A percentile compares a stretch with the other conserved stretches of the same genome.
Evolutionary conservation across 2,797 vertebrate genomes (phyloP).

Genomic region (Poecilia velifera): DNA sequence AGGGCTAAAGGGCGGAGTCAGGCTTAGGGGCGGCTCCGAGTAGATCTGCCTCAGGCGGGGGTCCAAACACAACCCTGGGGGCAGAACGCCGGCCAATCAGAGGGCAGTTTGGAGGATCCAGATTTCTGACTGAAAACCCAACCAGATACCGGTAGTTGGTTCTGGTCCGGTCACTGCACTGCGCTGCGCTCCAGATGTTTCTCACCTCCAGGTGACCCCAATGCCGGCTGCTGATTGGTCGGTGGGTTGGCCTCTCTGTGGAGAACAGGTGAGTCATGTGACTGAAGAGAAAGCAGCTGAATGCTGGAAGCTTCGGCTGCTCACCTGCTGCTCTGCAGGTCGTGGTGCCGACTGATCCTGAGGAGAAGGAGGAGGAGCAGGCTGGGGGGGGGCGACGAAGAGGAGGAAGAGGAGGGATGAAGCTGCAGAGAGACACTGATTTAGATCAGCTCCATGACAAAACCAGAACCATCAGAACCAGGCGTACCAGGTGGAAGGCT

Average conservation of each 20-base stretch:
- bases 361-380: slow-evolving; percentile 54
- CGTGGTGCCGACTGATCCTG: slow-evolving; percentile 48
- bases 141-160: neutral
- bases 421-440: slow-evolving; percentile 78
- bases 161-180: neutral
- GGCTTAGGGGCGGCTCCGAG: slow-evolving; percentile 85
- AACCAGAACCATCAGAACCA: neutral
- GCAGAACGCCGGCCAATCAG: neutral
- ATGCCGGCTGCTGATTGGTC: slow-evolving; percentile 31
- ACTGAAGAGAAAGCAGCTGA: neutral
- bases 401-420: slow-evolving; percentile 72
- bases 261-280: slow-evolving; percentile 12
- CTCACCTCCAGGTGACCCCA: slow-evolving; percentile 45
- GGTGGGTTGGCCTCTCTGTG: slow-evolving; percentile 21
- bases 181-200: neutral
- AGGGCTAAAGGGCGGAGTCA: slow-evolving; percentile 88
- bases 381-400: slow-evolving; percentile 39
- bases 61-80: slow-evolving; percentile 81
- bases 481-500: slow-evolving; percentile 86
- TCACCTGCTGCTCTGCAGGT: slow-evolving; percentile 60
- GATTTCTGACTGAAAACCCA: neutral
- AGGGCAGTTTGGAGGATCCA: neutral
- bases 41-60: slow-evolving; percentile 88
- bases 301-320: slow-evolving; percentile 1
- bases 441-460: neutral